These are phyloP conservation scores for Diarsia dahlii DNA, from an alignment of 2,888 invertebrate species.

Conservation along the genomic window DNA sequence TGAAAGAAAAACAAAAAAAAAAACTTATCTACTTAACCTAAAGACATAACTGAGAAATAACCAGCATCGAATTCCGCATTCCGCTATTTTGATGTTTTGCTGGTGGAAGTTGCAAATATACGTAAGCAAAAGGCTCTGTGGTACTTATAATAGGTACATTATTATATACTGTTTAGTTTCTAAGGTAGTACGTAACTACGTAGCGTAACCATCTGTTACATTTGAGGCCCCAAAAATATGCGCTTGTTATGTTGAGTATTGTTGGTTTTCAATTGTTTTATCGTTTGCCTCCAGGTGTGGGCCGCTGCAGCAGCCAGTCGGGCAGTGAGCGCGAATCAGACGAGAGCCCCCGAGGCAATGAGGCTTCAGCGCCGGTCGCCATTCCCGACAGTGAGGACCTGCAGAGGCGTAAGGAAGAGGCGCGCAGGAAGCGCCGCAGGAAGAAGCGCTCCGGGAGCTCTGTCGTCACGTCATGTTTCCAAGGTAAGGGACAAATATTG, in stretches of 20 bases:
- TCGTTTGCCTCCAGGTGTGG: slow-evolving; percentile 83
- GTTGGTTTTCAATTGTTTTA: slow-evolving; percentile 32
- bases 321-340: slow-evolving; percentile 90
- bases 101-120: slow-evolving; percentile 4
- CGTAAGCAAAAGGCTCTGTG: neutral
- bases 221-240: neutral
- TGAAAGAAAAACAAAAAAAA: slow-evolving; percentile 31
- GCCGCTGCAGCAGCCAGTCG: slow-evolving; percentile 90
- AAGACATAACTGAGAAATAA: slow-evolving; percentile 39
- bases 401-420: slow-evolving; percentile 96
- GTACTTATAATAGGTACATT: neutral
- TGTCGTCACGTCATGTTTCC: slow-evolving; percentile 97
- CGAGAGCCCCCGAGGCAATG: slow-evolving; percentile 84
- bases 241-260: neutral
- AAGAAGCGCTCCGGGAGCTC: slow-evolving; percentile 97
- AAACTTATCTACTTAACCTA: slow-evolving; percentile 37
- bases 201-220: neutral
- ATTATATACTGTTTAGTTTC: neutral
- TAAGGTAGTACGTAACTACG: neutral
- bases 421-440: slow-evolving; percentile 96
- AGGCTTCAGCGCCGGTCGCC: slow-evolving; percentile 90
- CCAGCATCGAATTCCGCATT: slow-evolving; percentile 38
- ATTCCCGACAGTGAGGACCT: slow-evolving; percentile 92
- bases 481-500: slow-evolving; percentile 90
- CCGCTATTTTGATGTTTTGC: slow-evolving; percentile 26